Base-by-base conservation (phyloP, 2,888 invertebrate genomes). In the Orthonychiurus folsomi region DNA sequence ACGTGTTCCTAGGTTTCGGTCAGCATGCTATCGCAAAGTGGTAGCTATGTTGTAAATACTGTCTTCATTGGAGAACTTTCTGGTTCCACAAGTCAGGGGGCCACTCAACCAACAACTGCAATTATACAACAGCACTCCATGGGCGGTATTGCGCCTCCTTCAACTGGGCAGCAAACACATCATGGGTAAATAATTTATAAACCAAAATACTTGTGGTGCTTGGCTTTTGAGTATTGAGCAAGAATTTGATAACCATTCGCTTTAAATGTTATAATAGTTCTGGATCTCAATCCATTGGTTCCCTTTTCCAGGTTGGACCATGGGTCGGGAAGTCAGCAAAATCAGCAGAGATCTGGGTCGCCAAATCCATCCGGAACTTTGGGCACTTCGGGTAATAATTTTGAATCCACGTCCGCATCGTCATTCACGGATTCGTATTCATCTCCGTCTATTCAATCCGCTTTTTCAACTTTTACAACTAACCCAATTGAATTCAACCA, bases 401-500 rank as follows among this genome's bases (percentile, higher is more conserved):
- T 21, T 23, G 52, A 70, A 50, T 52, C 60, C 1, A 60, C 62
- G 9, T 63, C 64, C 3, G 63, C 69, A 0, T 65, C 73, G 18
- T 60, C 69, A 15, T 73, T 73, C 62, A 69, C 71, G 5, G 71
- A 73, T 63, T 73, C 73, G 9, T 69, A 70, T 55, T 66, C 71
- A 2, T 73, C 73, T 15, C 73, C 73, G 5, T 71, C 70, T 60
- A 71, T 71, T 18, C 71, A 73, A 55, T 71, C 71, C 61, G 70
- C 70, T 1, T 37, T 37, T 37, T 71, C 73, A 53, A 70, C 68
- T 52, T 52, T 72, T 37, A 86, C 86, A 74, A 86, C 85, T 71
- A 93, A 95, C 76, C 96, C 95, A 0, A 96, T 97, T 23, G 95
- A 97, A 80, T 99, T 97, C 79, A 96, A 96, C 80, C 96, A 97